phyloP scores from a whole-genome alignment of 2,113 vertebrate species.

The Clarias gariepinus region DNA sequence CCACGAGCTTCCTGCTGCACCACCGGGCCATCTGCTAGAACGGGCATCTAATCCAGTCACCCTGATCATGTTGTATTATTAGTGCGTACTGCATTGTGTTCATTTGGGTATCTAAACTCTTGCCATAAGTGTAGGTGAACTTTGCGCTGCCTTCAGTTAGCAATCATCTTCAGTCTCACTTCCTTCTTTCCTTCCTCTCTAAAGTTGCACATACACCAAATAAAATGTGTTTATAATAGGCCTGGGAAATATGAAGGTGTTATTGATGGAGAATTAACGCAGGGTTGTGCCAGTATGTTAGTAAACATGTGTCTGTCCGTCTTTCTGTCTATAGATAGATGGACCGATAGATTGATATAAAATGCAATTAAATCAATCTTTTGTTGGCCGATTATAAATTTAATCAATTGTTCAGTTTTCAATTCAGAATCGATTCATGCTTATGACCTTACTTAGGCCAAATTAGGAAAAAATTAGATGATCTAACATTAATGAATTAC shows the following conservation, averaged over 20 bases:
- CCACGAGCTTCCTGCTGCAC: neutral
- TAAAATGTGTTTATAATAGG: neutral
- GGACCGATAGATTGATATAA: too few species aligned
- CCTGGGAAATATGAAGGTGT: neutral
- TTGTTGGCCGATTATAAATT: too few species aligned
- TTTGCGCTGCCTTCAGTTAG: neutral
- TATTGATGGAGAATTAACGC: neutral
- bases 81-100: neutral
- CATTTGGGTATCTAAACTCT: neutral
- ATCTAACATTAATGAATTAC: too few species aligned
- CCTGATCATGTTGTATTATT: neutral
- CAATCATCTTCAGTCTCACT: neutral
- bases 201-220: neutral
- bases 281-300: neutral
- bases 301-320: too few species aligned
- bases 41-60: neutral
- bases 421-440: too few species aligned
- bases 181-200: neutral
- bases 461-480: too few species aligned
- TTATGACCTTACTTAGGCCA: too few species aligned
- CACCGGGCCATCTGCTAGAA: neutral
- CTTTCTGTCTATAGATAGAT: too few species aligned
- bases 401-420: too few species aligned
- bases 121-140: neutral
- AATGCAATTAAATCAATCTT: too few species aligned